Conservation (phyloP, 2,888 invertebrate genomes). For the Macrostomum cliftonense region DNA sequence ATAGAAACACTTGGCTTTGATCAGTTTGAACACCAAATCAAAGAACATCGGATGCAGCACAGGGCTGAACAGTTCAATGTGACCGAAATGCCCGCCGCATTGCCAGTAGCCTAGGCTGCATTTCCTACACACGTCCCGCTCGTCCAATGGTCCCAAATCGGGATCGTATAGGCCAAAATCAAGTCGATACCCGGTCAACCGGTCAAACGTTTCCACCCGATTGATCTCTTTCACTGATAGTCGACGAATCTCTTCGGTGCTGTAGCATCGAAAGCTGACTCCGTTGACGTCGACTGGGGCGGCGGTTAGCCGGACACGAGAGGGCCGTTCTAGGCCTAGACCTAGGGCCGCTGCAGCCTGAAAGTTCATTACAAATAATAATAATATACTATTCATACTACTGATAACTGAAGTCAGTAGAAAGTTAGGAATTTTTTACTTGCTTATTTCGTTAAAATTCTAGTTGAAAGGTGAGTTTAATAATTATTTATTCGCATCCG, state of each 20-base stretch:
- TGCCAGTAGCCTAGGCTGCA: constrained; percentile 50
- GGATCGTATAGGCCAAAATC: constrained; percentile 76
- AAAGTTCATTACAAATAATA: too few species aligned
- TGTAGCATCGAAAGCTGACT: constrained; percentile 54
- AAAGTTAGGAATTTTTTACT: too few species aligned
- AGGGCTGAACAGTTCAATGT: constrained; percentile 68
- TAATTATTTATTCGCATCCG: too few species aligned
- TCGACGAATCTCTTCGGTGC: constrained; percentile 54
- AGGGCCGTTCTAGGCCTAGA: too few species aligned
- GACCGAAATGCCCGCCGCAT: constrained; percentile 83
- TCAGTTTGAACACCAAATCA: constrained; percentile 46
- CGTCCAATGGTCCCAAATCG: constrained; percentile 41
- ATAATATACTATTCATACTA: too few species aligned
- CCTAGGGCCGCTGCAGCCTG: too few species aligned
- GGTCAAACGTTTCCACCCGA: constrained; percentile 59
- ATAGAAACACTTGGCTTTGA: constrained; percentile 5
- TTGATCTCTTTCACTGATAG: constrained; percentile 61
- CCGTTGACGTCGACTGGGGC: constrained; percentile 6
- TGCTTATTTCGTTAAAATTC: too few species aligned
- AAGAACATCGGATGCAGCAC: constrained; percentile 77
- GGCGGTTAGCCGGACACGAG: neutral
- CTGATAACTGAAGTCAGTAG: too few species aligned
- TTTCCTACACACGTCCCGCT: constrained; percentile 54
- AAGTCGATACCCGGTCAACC: constrained; percentile 36
- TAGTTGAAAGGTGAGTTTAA: too few species aligned